Evolutionary conservation across 2,113 vertebrate genomes (phyloP).

Genomic region (Fulmarus glacialis): DNA sequence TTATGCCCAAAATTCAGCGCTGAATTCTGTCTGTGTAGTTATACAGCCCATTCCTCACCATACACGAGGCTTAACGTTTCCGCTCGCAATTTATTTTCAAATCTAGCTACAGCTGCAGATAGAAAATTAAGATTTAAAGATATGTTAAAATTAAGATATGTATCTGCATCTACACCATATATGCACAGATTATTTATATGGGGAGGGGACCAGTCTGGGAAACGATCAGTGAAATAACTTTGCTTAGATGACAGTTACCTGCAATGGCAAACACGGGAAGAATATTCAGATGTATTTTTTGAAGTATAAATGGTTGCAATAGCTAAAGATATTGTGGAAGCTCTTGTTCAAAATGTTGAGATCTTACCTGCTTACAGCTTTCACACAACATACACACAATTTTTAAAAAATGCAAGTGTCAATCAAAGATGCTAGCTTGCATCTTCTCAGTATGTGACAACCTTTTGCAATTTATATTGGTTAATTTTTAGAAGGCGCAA

Average conservation of each 20-base stretch:
- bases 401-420: neutral
- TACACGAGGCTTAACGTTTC: neutral
- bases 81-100: neutral
- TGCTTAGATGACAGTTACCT: neutral
- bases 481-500: neutral
- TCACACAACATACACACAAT: fast-evolving
- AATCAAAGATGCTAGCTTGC: neutral
- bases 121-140: neutral
- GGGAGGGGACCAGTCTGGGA: neutral
- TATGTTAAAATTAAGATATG: neutral
- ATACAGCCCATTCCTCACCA: neutral
- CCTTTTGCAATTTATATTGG: neutral
- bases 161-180: neutral
- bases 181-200: neutral
- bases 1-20: neutral
- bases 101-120: neutral
- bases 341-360: neutral
- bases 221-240: neutral
- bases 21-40: neutral
- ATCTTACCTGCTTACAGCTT: neutral
- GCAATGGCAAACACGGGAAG: neutral
- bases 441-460: neutral
- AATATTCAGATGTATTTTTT: neutral
- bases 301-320: neutral
- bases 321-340: neutral